Evolutionary conservation across 2,797 vertebrate species (phyloP), one percentile per base, ranked within the genome.

Genomic region (Chromobotia macracanthus): DNA sequence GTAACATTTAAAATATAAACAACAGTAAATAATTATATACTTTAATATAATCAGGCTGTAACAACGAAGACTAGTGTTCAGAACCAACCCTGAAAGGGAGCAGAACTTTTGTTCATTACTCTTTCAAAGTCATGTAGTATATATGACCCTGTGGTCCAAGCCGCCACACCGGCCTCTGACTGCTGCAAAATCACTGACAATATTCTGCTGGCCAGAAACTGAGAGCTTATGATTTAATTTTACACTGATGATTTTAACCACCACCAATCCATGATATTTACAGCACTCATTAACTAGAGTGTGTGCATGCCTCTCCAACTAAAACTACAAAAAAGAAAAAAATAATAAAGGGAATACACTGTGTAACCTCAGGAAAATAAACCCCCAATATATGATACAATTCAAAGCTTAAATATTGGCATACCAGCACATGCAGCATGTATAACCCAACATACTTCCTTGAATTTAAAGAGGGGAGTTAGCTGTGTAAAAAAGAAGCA

Each of bases 261-360:
- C 91, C 93, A 94, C 91, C 93, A 91, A 90, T 87, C 89, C 93
- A 86, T 60, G 85, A 91, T 96, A 96, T 95, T 92, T 96, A 96
- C 94, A 97, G 92, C 93, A 90, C 89, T 86, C 83, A 85, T 77
- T 58, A 86, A 72, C 77, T 44, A 90, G 80, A 81, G 91, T 86
- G 92, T 90, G 87, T 66, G 61, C 90, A 91, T 88, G 87, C 83
- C 87, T 86, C 76, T 92, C 88, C 81, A 73, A 88, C 51, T 86
- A 91, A 90, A 79, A 90, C 84, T 89, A 88, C 88, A 90, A 89
- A 69, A 79, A 66, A 65, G 11, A 21, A 18, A 38, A 46, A 31
- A 38, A 21, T 53, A 89, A 69, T 88, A 85, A 90, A 31, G 5
- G 31, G 31, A 31, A 31, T 31, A 31, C 31, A 31, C 5, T 3